Evolutionary conservation across 2,888 invertebrate species (phyloP), one percentile per base, ranked within the genome.

Genomic region (Andrena minutula): DNA sequence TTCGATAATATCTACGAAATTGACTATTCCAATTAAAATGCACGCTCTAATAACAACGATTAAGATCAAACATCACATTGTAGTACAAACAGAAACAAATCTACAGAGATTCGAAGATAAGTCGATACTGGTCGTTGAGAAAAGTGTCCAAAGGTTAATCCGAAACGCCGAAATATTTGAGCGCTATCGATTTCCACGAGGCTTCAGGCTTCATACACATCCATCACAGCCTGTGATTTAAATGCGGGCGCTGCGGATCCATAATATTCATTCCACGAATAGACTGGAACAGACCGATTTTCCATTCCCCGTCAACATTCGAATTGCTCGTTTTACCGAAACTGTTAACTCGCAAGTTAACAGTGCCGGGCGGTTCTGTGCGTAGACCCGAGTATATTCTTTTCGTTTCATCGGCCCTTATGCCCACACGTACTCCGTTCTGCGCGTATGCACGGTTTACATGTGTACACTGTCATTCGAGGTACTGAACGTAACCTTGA

Each of bases 401-500:
- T 8, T 53, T 47, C 32, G 20, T 23, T 35, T n/a, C 10, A 32
- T 6, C 41, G 8, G 30, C 30, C 8, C n/a, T 35, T 26, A 5
- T 56, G 30, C 16, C 32, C 53, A n/a, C 71, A 0, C 23, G 60
- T 79, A 69, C 35, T 75, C 6, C 35, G 30, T 68, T 35, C 61
- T 53, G 66, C 83, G 77, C 83, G 83, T 80, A 77, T 72, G 58
- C 65, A 63, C 41, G 35, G 60, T 75, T 64, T 72, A 41, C 82
- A 53, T 58, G 69, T 68, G 56, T 73, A 73, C 32, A 74, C 68
- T 75, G 84, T 78, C 86, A 86, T 84, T 82, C 60, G 72, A 73
- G 56, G 32, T 68, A 72, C 77, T 66, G 72, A 85, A 85, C 82
- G 86, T 91, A 92, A 93, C 93, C 93, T 93, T 93, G 93, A 92